Evolutionary conservation across 2,113 vertebrate genomes (phyloP).

Genomic region (Caracal caracal): DNA sequence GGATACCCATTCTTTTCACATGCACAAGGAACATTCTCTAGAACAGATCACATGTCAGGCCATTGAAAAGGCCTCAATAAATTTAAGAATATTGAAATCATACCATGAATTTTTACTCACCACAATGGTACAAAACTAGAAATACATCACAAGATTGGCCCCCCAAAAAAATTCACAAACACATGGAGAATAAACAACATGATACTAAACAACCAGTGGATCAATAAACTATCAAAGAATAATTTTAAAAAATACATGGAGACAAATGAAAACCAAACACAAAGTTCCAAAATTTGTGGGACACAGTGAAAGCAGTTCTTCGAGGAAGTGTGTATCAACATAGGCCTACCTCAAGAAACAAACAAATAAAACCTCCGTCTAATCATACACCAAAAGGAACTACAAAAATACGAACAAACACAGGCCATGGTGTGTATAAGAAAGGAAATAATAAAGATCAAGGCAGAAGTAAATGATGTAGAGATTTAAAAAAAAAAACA

Average conservation of each 20-base stretch:
- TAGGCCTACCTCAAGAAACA: background rate
- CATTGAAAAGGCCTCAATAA: background rate
- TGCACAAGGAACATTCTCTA: background rate
- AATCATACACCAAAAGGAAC: background rate
- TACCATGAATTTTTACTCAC: background rate
- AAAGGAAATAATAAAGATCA: background rate
- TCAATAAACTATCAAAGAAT: background rate
- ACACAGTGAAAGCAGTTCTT: background rate
- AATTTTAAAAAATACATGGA: background rate
- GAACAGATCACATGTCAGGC: background rate
- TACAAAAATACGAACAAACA: background rate
- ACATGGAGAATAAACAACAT: background rate
- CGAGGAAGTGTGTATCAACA: background rate
- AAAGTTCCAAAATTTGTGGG: background rate
- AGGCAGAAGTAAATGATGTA: too few species aligned
- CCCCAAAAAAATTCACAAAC: background rate
- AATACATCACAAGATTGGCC: background rate
- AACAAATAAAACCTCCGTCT: background rate
- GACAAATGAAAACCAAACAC: background rate
- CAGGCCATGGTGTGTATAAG: background rate
- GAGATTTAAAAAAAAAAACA: too few species aligned
- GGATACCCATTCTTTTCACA: background rate
- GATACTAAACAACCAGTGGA: background rate
- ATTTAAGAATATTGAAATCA: background rate
- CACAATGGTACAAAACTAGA: background rate